phyloP scores from a whole-genome alignment of 2,888 invertebrate genomes.

The Ganaspis brasiliensis region DNA sequence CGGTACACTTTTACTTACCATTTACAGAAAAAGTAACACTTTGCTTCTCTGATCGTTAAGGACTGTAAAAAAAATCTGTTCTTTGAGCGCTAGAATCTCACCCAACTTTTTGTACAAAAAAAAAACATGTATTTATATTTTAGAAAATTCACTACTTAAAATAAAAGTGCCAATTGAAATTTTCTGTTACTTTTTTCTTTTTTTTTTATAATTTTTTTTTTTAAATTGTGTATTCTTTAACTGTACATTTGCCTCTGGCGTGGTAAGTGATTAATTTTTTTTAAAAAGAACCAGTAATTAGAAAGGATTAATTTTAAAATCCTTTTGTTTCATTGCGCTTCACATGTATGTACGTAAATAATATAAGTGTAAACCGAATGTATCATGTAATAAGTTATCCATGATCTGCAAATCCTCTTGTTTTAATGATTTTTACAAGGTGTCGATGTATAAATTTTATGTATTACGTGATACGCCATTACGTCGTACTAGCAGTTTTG shows the following conservation, averaged over 20 bases:
- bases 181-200: slow-evolving; percentile 45
- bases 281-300: slow-evolving; percentile 11
- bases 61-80: slow-evolving; percentile 22
- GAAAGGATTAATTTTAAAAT: not conserved
- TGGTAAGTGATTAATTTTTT: slow-evolving; percentile 36
- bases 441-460: slow-evolving; percentile 36
- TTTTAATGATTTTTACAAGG: slow-evolving; percentile 35
- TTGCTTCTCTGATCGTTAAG: slow-evolving; percentile 21
- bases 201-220: slow-evolving; percentile 51
- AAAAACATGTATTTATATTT: slow-evolving; percentile 56
- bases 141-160: slow-evolving; percentile 68
- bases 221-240: slow-evolving; percentile 46
- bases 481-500: slow-evolving; percentile 20
- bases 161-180: slow-evolving; percentile 77
- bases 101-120: slow-evolving; percentile 60
- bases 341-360: slow-evolving; percentile 39
- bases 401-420: slow-evolving; percentile 32
- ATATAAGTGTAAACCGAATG: slow-evolving; percentile 29
- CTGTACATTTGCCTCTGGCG: slow-evolving; percentile 22
- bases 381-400: slow-evolving; percentile 33
- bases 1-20: slow-evolving; percentile 41
- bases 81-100: slow-evolving; percentile 42
- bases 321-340: slow-evolving; percentile 35
- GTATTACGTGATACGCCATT: slow-evolving; percentile 23
- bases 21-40: slow-evolving; percentile 12